Conservation (phyloP, 1,140 invertebrate genomes). For the Homalodisca vitripennis region DNA sequence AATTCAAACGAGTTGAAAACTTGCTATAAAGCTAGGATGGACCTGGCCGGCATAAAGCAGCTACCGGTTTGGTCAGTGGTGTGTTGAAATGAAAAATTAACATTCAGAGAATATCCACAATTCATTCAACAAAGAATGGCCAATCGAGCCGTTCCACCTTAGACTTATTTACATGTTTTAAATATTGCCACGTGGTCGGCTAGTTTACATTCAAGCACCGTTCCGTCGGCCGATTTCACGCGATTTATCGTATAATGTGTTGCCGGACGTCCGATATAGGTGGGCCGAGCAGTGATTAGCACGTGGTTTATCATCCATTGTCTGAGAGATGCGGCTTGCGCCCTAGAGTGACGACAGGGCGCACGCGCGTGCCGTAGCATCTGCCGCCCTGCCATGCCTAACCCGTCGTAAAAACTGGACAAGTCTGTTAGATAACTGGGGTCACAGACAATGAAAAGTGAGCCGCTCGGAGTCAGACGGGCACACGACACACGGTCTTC, state of each 20-base stretch:
- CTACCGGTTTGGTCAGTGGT: no score
- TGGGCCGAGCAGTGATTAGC: background rate
- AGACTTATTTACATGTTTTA: constrained; percentile 2
- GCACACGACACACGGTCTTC: no score
- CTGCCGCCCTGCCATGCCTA: background rate
- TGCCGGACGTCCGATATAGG: no score
- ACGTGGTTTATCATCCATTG: background rate
- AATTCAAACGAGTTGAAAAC: no score
- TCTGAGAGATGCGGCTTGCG: background rate
- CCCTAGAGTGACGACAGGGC: background rate
- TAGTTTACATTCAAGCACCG: background rate
- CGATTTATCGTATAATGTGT: background rate
- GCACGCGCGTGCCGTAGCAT: background rate
- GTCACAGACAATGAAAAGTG: no score
- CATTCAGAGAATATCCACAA: no score
- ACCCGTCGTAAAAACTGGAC: constrained; percentile 8
- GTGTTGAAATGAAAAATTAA: no score
- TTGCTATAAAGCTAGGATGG: no score
- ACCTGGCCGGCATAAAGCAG: no score
- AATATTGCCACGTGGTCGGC: constrained; percentile 1
- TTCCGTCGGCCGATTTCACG: background rate
- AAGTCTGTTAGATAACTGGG: background rate
- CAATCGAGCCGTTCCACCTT: no score
- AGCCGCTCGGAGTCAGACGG: no score
- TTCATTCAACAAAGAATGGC: no score